Evolutionary conservation across 2,888 invertebrate genomes (phyloP).

Genomic region (Galeopsomyia nigrocyanea): DNA sequence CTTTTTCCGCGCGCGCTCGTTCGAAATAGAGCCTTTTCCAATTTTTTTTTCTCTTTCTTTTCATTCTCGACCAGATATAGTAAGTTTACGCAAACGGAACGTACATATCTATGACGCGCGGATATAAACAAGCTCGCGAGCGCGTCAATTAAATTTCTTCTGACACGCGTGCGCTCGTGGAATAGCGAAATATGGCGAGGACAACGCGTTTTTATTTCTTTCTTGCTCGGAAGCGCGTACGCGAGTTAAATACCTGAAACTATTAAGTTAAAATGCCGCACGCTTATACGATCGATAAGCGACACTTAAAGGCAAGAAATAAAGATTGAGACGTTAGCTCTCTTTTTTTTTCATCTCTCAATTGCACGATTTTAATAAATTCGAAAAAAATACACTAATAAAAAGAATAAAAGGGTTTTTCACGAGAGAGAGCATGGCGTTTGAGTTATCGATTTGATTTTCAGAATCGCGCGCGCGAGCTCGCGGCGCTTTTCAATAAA

Average conservation of each 20-base stretch:
- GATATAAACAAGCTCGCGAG: conserved; percentile 17
- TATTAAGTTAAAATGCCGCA: too few species aligned
- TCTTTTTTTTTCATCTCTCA: too few species aligned
- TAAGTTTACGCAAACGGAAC: background rate
- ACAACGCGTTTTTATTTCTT: too few species aligned
- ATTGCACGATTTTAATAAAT: too few species aligned
- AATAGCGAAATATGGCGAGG: conserved; percentile 10
- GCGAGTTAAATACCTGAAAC: too few species aligned
- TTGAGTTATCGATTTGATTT: conserved; percentile 35
- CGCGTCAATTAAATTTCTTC: conserved; percentile 35
- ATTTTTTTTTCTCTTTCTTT: conserved; percentile 5
- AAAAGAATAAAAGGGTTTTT: too few species aligned
- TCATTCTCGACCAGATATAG: too few species aligned
- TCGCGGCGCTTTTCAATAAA: conserved; percentile 38
- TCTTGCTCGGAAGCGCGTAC: background rate
- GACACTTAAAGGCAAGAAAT: too few species aligned
- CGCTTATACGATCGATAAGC: too few species aligned
- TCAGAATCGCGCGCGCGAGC: background rate
- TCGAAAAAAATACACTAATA: too few species aligned
- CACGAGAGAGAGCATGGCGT: too few species aligned
- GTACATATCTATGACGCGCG: background rate
- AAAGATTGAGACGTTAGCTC: too few species aligned
- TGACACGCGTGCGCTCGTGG: background rate
- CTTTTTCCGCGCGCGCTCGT: conserved; percentile 11
- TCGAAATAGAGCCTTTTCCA: conserved; percentile 14